phyloP scores from a whole-genome alignment of 2,888 invertebrate genomes.

The Cantharis lateralis region DNA sequence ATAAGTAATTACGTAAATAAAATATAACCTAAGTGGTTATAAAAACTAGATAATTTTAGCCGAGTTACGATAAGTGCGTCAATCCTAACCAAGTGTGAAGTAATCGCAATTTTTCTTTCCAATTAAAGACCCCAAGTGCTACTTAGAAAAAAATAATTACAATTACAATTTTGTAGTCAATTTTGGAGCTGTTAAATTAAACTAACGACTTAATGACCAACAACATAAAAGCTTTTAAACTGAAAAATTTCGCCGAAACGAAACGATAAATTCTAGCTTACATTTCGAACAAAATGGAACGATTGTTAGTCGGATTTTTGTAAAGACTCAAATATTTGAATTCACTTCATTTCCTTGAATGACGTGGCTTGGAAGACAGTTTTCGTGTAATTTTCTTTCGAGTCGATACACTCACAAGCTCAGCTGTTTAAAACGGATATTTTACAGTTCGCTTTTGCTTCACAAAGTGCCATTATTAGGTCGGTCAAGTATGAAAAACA shows the following conservation, averaged over 20 bases:
- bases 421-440: conserved; percentile 29
- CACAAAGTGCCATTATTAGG: conserved; percentile 16
- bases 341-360: conserved; percentile 24
- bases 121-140: background rate
- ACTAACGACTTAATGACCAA: background rate
- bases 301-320: background rate
- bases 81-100: background rate
- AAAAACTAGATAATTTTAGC: conserved; percentile 2
- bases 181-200: background rate
- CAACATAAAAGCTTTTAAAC: background rate
- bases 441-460: conserved; percentile 13
- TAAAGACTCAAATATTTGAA: background rate
- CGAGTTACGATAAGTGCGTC: conserved; percentile 2
- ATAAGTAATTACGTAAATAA: background rate
- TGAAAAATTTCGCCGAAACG: background rate
- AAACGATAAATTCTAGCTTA: background rate
- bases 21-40: background rate
- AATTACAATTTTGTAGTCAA: background rate
- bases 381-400: conserved; percentile 29
- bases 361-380: conserved; percentile 29
- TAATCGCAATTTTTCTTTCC: background rate
- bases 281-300: background rate
- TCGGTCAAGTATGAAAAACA: conserved; percentile 17
- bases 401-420: conserved; percentile 21
- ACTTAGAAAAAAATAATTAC: background rate